Evolutionary conservation across 2,113 vertebrate genomes (phyloP).

Genomic region (Lutjanus erythropterus): DNA sequence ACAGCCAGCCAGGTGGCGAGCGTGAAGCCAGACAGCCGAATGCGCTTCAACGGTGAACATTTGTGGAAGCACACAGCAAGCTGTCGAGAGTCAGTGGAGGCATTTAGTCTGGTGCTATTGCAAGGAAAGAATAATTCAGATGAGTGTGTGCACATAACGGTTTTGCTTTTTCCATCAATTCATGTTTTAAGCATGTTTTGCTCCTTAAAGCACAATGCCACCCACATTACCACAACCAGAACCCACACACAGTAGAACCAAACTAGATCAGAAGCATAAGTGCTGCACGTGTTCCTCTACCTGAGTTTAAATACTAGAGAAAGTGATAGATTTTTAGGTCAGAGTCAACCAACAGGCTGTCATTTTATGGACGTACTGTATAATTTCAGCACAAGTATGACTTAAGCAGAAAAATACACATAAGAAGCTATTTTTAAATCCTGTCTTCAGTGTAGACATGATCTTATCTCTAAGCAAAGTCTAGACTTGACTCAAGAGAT

Average conservation of each 20-base stretch:
- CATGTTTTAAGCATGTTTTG: constrained; percentile 4
- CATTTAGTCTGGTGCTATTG: background rate
- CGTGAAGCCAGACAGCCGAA: constrained; percentile 9
- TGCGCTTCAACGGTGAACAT: constrained; percentile 3
- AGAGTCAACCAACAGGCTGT: background rate
- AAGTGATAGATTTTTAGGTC: background rate
- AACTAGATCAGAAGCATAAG: background rate
- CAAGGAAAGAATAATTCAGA: background rate
- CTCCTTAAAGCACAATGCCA: background rate
- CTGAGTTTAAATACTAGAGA: background rate
- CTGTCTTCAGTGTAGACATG: too few species aligned
- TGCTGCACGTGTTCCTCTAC: too few species aligned
- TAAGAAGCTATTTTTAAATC: too few species aligned
- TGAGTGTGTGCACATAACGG: background rate
- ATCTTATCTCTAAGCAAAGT: too few species aligned
- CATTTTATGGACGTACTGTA: background rate
- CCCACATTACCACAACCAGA: background rate
- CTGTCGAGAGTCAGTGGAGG: background rate
- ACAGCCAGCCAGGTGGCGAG: constrained; percentile 47
- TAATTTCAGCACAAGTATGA: background rate
- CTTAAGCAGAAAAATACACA: too few species aligned
- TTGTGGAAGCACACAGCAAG: constrained; percentile 7
- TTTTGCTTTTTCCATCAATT: background rate
- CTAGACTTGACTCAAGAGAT: too few species aligned
- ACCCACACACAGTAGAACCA: background rate